phyloP scores from a whole-genome alignment of 2,797 vertebrate species.

The Sylvia borin region DNA sequence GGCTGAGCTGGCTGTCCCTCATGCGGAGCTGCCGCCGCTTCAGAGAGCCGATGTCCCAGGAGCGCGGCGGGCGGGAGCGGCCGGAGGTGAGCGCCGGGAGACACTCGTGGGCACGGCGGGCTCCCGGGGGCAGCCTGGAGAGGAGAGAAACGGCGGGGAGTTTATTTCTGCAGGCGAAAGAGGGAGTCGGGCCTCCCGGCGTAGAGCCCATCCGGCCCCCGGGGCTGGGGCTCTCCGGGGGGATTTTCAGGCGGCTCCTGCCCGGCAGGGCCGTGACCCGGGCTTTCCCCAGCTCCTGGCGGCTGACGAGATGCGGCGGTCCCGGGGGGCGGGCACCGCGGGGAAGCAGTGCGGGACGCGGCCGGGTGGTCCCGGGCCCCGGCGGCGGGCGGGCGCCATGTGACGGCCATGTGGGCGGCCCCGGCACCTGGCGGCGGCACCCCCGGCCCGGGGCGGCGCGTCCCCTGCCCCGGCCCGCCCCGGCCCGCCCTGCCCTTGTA shows the following conservation, averaged over 20 bases:
- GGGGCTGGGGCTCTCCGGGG: conserved; percentile 9
- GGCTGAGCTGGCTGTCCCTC: background rate
- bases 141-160: background rate
- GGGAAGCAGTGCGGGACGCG: background rate
- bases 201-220: background rate
- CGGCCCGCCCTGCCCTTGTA: background rate
- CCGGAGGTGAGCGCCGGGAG: background rate
- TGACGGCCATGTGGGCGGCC: conserved; percentile 66
- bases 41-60: background rate
- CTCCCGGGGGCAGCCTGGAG: background rate
- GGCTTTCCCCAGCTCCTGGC: background rate
- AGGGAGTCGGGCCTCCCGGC: background rate
- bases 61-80: background rate
- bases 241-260: conserved; percentile 13
- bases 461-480: background rate
- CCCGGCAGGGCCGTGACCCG: background rate
- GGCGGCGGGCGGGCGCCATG: conserved; percentile 30
- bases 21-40: background rate
- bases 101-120: background rate
- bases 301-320: background rate
- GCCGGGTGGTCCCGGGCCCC: background rate
- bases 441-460: background rate
- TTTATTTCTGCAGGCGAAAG: background rate
- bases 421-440: background rate
- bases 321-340: background rate